Evolutionary conservation across 2,113 vertebrate species (phyloP), one percentile per base, ranked within the genome.

Genomic region (Hiodon alosoides): DNA sequence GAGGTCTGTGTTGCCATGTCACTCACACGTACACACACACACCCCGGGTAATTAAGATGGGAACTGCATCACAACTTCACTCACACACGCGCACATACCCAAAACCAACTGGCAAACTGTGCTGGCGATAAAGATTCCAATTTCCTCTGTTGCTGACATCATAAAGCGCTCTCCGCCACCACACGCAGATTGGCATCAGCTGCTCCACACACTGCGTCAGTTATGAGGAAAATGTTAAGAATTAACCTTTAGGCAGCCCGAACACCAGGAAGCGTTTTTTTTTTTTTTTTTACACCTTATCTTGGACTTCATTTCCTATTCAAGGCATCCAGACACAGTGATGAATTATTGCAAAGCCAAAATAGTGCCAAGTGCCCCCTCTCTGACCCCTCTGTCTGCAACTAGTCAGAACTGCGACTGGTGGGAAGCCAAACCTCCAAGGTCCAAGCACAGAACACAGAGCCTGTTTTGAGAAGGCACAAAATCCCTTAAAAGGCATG

Each of bases 111-210:
- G 68, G 70, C 48, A 51, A 79, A 77, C 71, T 70, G 16, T 69
- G 61, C 55, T 48, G 64, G 69, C 87, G 77, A 90, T 89, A 90
- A 89, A 85, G 73, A 86, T 84, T 90, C 83, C 86, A 90, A 89
- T 90, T 89, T 90, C 86, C 83, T 85, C 82, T 81, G 78, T 83
- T 75, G 50, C 80, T 83, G 75, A 87, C 82, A 90, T 89, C 81
- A 87, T 83, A 88, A 81, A 77, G 70, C 87, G 81, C 77, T 77
- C 77, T 87, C 77, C 80, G 75, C 77, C 77, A 77, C 55, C 78
- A 74, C 77, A 81, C 58, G 75, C 70, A 85, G 85, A 89, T 84
- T 81, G 81, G 79, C 81, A 87, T 84, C 72, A 17, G 78, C 80
- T 80, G 80, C 0, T 67, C 76, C 76, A 78, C 79, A 80, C 17